Conservation (phyloP, 1,140 invertebrate species). For the Melipona quadrifasciata region DNA sequence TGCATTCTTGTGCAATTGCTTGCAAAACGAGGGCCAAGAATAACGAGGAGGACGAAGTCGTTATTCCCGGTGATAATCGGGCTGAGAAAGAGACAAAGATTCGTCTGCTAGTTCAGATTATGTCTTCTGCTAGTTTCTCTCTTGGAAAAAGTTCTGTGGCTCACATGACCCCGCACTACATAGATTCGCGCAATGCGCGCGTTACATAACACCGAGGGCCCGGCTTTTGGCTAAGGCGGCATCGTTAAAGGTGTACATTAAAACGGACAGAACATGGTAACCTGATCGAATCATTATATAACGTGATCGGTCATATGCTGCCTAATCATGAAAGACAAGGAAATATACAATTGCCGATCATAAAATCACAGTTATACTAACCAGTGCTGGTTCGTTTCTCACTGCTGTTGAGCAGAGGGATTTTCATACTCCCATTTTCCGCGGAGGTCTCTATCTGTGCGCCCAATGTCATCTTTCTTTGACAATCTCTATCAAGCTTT, state of each 20-base stretch:
- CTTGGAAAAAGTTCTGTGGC: slow-evolving; percentile 54
- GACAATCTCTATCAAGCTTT: neutral
- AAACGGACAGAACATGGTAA: slow-evolving; percentile 20
- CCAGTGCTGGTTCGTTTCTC: slow-evolving; percentile 65
- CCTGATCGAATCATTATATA: slow-evolving; percentile 55
- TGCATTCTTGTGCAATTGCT: slow-evolving; percentile 24
- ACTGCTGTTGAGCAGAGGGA: slow-evolving; percentile 73
- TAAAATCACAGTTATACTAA: slow-evolving; percentile 46
- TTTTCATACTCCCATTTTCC: slow-evolving; percentile 74
- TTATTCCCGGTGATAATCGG: neutral
- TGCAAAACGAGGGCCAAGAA: slow-evolving; percentile 25
- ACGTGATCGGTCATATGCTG: neutral
- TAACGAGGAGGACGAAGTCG: neutral
- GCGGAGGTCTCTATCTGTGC: slow-evolving; percentile 76
- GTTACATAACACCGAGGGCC: slow-evolving; percentile 66
- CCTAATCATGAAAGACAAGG: slow-evolving; percentile 35
- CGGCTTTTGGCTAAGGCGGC: slow-evolving; percentile 39
- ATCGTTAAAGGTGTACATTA: slow-evolving; percentile 17
- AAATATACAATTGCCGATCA: neutral
- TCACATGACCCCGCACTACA: slow-evolving; percentile 62
- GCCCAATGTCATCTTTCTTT: slow-evolving; percentile 76
- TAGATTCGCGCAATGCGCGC: slow-evolving; percentile 63
- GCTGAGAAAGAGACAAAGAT: neutral
- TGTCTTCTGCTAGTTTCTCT: slow-evolving; percentile 81
- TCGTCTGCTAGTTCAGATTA: slow-evolving; percentile 51